Evolutionary conservation across 2,113 vertebrate genomes (phyloP), one percentile per base, ranked within the genome.

Genomic region (Sceloporus undulatus): DNA sequence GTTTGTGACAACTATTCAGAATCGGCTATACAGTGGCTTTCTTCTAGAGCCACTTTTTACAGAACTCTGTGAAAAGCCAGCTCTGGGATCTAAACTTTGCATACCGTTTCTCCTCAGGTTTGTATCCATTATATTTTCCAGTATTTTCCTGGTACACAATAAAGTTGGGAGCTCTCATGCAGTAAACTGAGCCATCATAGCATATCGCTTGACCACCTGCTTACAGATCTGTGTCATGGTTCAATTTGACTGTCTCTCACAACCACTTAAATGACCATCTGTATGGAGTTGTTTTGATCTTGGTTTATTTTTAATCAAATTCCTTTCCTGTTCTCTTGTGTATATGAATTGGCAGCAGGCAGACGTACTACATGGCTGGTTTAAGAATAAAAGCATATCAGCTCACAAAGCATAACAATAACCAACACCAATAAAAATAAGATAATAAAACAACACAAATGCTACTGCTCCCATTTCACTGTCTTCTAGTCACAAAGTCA

Each of bases 201-300:
- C 23, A 59, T 14, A 27, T 23, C 8, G 42, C 9, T 62, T 75
- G 27, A 7, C 56, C 70, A 76, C 40, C 56, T 87, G 79, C 10
- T 40, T 54, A 88, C 29, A 88, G 59, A 82, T 88, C 48, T 34
- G 2, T 38, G 65, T 83, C 42, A 84, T 56, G n/a, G 10, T 19
- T 76, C 11, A 77, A 18, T 65, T 19, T 25, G 1, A 29, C 29
- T 27, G 27, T 68, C 73, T 68, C 77, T 56, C n/a, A 8, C 42
- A 29, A 23, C 19, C 14, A 70, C n/a, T 68, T 70, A 34, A 52
- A 18, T 77, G 11, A 7, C 48, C 62, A 70, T 83, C 81, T 84
- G 81, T 42, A 84, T 54, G 9, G 48, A 77, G 42, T 34, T 56
- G 48, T 77, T 83, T 52, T 70, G n/a, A 65, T 77, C 34, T 29